Evolutionary conservation across 2,113 vertebrate species (phyloP).

Genomic region (Alligator mississippiensis): DNA sequence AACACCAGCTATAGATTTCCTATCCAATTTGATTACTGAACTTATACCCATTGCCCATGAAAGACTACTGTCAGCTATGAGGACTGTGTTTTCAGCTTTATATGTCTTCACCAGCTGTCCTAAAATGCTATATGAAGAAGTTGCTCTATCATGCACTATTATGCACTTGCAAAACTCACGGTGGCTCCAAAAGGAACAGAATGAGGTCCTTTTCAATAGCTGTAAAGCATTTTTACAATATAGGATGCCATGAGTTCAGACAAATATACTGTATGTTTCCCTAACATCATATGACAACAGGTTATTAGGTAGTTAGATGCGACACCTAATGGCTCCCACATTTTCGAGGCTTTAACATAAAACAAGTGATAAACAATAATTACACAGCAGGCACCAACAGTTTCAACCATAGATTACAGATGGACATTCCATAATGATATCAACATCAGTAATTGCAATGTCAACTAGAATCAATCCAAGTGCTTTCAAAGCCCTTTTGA

Average conservation of each 20-base stretch:
- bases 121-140: not conserved
- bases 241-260: not conserved
- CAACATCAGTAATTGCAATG: accelerated
- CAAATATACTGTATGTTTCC: accelerated
- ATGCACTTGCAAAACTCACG: not conserved
- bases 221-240: not conserved
- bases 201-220: not conserved
- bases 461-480: not conserved
- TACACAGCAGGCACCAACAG: not conserved
- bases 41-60: no score
- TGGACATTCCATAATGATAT: accelerated
- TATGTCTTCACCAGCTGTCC: not conserved
- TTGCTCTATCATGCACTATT: not conserved
- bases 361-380: not conserved
- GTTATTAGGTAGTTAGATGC: not conserved
- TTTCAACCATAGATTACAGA: accelerated
- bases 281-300: not conserved
- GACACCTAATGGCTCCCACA: not conserved
- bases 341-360: not conserved
- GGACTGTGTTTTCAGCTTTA: not conserved
- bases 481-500: not conserved
- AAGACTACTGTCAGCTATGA: no score
- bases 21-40: no score
- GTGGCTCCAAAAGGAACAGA: not conserved
- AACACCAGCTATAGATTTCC: no score